These are phyloP conservation scores for Cryptus armator DNA, from an alignment of 2,888 invertebrate genomes.

Conservation along the genomic window DNA sequence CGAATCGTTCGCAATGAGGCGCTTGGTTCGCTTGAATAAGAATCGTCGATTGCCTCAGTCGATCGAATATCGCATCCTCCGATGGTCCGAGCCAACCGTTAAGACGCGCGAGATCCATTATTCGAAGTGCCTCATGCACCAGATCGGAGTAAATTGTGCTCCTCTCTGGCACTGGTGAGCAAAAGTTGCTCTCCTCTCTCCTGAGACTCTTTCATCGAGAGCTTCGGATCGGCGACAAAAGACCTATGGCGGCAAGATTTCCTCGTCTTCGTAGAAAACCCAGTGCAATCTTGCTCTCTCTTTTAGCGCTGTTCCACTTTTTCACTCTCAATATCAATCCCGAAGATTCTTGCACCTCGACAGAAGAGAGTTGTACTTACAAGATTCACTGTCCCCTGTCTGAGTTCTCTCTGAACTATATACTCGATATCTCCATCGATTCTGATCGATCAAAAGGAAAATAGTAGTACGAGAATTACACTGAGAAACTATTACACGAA, in stretches of 20 bases:
- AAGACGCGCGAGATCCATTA: constrained; percentile 75
- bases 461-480: background rate
- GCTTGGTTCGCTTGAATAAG: background rate
- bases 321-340: constrained; percentile 49
- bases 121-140: constrained; percentile 67
- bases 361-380: background rate
- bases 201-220: constrained; percentile 71
- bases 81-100: constrained; percentile 15
- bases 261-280: constrained; percentile 45
- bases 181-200: constrained; percentile 37
- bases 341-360: constrained; percentile 28
- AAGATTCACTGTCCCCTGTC: background rate
- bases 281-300: constrained; percentile 40
- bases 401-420: background rate
- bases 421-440: background rate
- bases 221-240: constrained; percentile 50
- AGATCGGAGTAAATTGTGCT: constrained; percentile 74
- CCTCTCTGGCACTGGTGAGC: constrained; percentile 12
- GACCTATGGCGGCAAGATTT: constrained; percentile 30
- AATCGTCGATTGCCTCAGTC: background rate
- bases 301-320: constrained; percentile 5
- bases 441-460: background rate
- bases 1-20: background rate
- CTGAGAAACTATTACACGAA: background rate
- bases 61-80: background rate